These are phyloP conservation scores for Eubasilissa regina DNA, from an alignment of 1,140 invertebrate genomes.

Conservation along the genomic window DNA sequence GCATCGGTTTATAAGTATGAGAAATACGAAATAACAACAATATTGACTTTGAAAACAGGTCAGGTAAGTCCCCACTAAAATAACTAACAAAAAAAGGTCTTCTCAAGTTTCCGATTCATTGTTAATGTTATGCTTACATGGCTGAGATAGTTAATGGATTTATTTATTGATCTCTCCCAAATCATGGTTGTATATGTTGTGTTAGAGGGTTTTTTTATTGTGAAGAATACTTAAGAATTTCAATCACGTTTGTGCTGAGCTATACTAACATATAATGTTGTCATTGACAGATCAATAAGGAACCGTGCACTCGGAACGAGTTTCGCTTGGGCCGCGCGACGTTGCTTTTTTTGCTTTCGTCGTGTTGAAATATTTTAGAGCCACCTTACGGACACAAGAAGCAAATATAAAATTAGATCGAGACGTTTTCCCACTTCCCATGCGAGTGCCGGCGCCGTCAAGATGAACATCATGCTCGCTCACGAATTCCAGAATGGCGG, in stretches of 20 bases:
- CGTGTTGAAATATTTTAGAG: slow-evolving; percentile 34
- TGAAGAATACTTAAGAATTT: slow-evolving; percentile 9
- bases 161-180: slow-evolving; percentile 46
- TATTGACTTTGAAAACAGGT: slow-evolving; percentile 31
- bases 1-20: slow-evolving; percentile 17
- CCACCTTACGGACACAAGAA: slow-evolving; percentile 26
- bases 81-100: slow-evolving; percentile 51
- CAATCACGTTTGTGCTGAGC: slow-evolving; percentile 32
- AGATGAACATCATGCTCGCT: slow-evolving; percentile 37
- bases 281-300: slow-evolving; percentile 56
- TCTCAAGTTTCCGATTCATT: slow-evolving; percentile 49
- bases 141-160: slow-evolving; percentile 38
- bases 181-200: slow-evolving; percentile 9
- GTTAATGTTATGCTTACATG: slow-evolving; percentile 54
- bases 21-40: slow-evolving; percentile 1
- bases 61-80: slow-evolving; percentile 51
- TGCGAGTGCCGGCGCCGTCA: slow-evolving; percentile 38
- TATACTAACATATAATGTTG: slow-evolving; percentile 54
- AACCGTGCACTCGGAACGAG: slow-evolving; percentile 46
- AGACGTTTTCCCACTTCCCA: slow-evolving; percentile 28
- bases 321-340: slow-evolving; percentile 33
- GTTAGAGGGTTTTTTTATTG: slow-evolving; percentile 20
- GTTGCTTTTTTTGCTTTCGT: slow-evolving; percentile 44
- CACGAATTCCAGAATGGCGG: slow-evolving; percentile 31
- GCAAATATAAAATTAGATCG: slow-evolving; percentile 42